phyloP scores from a whole-genome alignment of 2,888 invertebrate genomes.

The Disparrhopalites patrizii region DNA sequence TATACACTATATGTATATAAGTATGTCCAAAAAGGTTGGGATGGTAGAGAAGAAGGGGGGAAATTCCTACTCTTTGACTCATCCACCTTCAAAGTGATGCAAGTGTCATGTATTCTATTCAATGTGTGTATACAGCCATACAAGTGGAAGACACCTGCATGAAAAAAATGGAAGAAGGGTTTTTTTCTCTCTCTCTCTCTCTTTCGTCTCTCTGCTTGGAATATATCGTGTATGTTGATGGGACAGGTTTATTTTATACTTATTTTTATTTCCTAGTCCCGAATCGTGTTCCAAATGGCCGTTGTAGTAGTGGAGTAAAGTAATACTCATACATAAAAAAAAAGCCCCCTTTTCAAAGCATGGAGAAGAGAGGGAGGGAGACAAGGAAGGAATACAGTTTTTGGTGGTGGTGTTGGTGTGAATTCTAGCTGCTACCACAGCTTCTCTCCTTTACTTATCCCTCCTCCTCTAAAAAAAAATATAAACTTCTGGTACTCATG shows the following conservation, averaged over 20 bases:
- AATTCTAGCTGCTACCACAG: too few species aligned
- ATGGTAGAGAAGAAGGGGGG: not conserved
- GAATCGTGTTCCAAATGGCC: conserved; percentile 5
- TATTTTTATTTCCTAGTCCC: conserved; percentile 3
- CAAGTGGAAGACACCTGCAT: conserved; percentile 10
- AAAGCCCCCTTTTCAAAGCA: too few species aligned
- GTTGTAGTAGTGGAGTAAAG: too few species aligned
- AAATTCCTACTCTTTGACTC: conserved; percentile 10
- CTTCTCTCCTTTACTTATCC: too few species aligned
- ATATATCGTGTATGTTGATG: conserved; percentile 1
- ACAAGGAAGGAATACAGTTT: too few species aligned
- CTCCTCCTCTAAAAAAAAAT: too few species aligned
- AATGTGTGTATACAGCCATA: too few species aligned
- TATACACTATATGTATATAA: not conserved
- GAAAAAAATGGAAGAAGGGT: too few species aligned
- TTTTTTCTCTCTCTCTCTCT: not conserved
- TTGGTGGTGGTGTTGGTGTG: too few species aligned
- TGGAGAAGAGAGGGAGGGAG: too few species aligned
- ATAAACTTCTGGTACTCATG: too few species aligned
- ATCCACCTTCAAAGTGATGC: conserved; percentile 5
- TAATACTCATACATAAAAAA: too few species aligned
- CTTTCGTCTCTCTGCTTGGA: not conserved
- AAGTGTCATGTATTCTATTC: conserved; percentile 5
- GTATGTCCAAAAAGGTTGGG: not conserved
- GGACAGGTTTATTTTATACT: conserved; percentile 17